Conservation (phyloP, 2,113 vertebrate species). For the Montifringilla adamsi region DNA sequence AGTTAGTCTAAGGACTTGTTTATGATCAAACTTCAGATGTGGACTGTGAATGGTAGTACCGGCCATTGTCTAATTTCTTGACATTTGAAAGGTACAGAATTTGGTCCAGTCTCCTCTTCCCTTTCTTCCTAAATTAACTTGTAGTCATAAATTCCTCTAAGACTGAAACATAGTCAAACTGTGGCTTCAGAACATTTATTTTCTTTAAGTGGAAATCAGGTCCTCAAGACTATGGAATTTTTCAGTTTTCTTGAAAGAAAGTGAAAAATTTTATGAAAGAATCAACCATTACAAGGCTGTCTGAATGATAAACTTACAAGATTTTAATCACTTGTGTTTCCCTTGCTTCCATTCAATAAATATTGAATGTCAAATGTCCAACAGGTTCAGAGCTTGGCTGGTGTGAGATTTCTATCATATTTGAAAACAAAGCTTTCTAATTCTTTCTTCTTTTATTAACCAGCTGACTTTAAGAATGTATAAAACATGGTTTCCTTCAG, state of each 20-base stretch:
- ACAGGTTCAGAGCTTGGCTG: background rate
- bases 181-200: background rate
- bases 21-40: background rate
- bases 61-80: background rate
- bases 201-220: background rate
- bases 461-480: constrained; percentile 6
- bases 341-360: background rate
- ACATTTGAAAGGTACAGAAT: background rate
- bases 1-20: background rate
- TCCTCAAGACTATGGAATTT: background rate
- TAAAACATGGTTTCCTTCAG: background rate
- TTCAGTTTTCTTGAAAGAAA: background rate
- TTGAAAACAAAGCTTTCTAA: background rate
- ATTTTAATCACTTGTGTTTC: background rate
- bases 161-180: background rate
- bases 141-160: background rate
- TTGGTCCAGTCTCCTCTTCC: background rate
- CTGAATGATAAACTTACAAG: background rate
- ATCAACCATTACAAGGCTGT: background rate
- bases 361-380: background rate
- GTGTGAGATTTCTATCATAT: background rate
- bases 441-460: background rate
- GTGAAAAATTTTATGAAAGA: background rate
- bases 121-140: background rate
- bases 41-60: background rate